Percentiles rank a stretch among this genome's conserved stretches.
These are phyloP conservation scores for Charaxes varanes DNA, from an alignment of 1,140 invertebrate species.

Conservation along the genomic window DNA sequence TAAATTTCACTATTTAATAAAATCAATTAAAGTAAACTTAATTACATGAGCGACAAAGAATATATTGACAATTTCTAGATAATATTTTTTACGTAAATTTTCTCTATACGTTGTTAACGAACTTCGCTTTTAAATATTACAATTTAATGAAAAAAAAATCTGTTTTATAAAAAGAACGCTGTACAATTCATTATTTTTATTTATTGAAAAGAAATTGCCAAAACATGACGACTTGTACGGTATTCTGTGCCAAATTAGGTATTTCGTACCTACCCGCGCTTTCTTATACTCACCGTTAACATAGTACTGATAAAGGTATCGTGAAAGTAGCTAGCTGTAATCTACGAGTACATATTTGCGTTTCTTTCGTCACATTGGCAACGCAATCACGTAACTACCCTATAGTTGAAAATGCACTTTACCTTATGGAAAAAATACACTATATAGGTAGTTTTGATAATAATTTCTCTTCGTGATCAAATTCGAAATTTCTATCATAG, in stretches of 20 bases:
- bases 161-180: too few species aligned
- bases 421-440: conserved; percentile 60
- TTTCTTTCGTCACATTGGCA: conserved; percentile 57
- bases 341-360: conserved; percentile 44
- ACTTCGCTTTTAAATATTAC: conserved; percentile 12
- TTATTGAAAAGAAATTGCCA: conserved; percentile 10
- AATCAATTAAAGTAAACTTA: too few species aligned
- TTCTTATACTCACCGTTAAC: conserved; percentile 50
- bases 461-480: conserved; percentile 72
- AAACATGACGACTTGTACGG: conserved; percentile 14
- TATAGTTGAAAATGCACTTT: conserved; percentile 67
- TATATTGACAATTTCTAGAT: too few species aligned
- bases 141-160: too few species aligned
- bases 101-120: too few species aligned
- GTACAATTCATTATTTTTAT: too few species aligned
- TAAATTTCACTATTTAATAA: too few species aligned
- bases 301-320: conserved; percentile 49
- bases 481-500: conserved; percentile 71
- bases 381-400: conserved; percentile 48
- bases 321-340: conserved; percentile 63
- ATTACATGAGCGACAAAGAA: too few species aligned
- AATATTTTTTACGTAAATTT: too few species aligned
- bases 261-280: conserved; percentile 48
- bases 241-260: conserved; percentile 62
- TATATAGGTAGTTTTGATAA: conserved; percentile 71